Base-by-base conservation (phyloP, 2,888 invertebrate species). In the Anodontia alba region DNA sequence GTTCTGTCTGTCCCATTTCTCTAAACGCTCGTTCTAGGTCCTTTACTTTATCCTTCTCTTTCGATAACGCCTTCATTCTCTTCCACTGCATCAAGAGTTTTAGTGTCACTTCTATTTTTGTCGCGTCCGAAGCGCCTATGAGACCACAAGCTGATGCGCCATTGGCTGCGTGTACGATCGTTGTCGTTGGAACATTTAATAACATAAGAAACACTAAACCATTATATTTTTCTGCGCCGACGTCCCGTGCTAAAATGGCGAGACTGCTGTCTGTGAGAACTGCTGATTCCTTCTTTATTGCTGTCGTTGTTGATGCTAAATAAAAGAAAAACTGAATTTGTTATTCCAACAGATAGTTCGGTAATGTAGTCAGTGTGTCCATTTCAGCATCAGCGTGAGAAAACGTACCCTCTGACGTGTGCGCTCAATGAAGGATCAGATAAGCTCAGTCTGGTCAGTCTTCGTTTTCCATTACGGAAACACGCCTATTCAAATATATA, bases 1-100 rank as follows among this genome's bases (percentile, higher is more conserved):
- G 74, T 38, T 92, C 92, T 12, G 80, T 66, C 80, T 91, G 90
- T 0, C 91, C 92, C 85, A 92, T 87, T 76, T 91, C 91, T 43
- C 84, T 81, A 12, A 92, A 78, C 1, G 92, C 92, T 33, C 86
- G 82, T 51, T 90, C 91, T n/a, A 92, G 46, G 17, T 89, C 88
- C 71, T 85, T 87, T 0, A 91, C 86, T 68, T 90, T 87, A 7
- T 92, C 92, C 42, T 83, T 87, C 36, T 91, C 90, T 78, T 92
- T 92, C 1, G 83, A 80, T 1, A 86, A 82, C 31, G 83, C 80
- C 10, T 90, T 85, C 33, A 87, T 57, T 17, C 77, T 72, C 57
- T 90, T 90, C 91, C 91, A 92, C 26, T 49, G 51, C 7, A 90
- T 49, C 23, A 92, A 81, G 20, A 91, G 73, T 71, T 81, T 87